phyloP scores from a whole-genome alignment of 2,888 invertebrate species.

The Callosobruchus maculatus region DNA sequence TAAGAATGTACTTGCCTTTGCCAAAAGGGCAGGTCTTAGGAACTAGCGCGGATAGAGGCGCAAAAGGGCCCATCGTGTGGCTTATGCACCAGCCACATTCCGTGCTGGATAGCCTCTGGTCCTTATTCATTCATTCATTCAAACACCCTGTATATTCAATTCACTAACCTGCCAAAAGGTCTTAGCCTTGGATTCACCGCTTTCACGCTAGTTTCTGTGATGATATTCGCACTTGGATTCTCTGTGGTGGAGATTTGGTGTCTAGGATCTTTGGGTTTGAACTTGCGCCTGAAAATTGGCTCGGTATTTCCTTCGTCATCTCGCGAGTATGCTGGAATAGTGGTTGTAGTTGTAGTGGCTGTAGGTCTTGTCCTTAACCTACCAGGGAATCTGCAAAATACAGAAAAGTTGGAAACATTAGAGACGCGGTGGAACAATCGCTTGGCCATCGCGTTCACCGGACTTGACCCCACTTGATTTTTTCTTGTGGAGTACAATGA shows the following conservation, averaged over 20 bases:
- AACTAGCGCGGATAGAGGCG: too few relatives aligned
- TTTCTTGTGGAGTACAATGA: too few relatives aligned
- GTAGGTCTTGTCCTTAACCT: slow-evolving; percentile 47
- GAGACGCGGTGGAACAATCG: too few relatives aligned
- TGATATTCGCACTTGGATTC: slow-evolving; percentile 18
- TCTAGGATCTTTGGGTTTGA: slow-evolving; percentile 45
- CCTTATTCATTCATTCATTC: too few relatives aligned
- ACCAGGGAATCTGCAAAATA: slow-evolving; percentile 40
- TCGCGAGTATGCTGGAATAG: slow-evolving; percentile 28
- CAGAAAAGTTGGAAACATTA: background rate
- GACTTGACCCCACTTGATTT: too few relatives aligned
- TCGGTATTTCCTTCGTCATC: slow-evolving; percentile 48
- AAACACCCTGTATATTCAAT: too few relatives aligned
- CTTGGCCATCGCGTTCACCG: too few relatives aligned
- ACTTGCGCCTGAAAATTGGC: slow-evolving; percentile 38
- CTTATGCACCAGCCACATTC: too few relatives aligned
- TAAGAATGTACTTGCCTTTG: too few relatives aligned
- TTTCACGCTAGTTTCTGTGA: slow-evolving; percentile 35
- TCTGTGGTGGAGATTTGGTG: slow-evolving; percentile 25
- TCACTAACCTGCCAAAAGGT: slow-evolving; percentile 35
- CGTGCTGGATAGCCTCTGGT: too few relatives aligned
- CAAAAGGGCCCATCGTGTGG: too few relatives aligned
- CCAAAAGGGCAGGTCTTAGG: too few relatives aligned
- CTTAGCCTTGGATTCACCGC: slow-evolving; percentile 39
- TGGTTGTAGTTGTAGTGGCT: slow-evolving; percentile 37